Conservation (phyloP, 1,140 invertebrate genomes). For the Sinella curviseta region DNA sequence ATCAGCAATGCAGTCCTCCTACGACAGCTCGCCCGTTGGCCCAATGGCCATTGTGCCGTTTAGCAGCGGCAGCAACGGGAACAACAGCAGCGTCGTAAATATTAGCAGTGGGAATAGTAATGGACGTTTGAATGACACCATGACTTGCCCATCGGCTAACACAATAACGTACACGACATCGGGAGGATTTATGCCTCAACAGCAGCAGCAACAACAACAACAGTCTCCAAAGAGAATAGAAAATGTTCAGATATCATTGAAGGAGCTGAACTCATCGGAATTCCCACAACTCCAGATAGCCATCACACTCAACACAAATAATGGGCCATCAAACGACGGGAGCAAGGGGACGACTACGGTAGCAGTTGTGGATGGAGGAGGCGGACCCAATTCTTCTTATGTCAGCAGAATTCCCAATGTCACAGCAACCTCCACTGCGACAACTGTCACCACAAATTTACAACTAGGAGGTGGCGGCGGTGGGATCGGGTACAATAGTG, state of each 20-base stretch:
- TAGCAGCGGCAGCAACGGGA: background rate
- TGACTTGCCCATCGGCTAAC: background rate
- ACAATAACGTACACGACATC: background rate
- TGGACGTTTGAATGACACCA: background rate
- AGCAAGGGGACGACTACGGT: no score
- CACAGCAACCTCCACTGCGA: background rate
- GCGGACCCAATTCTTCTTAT: background rate
- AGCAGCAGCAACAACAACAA: slow-evolving; percentile 2
- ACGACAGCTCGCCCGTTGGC: background rate
- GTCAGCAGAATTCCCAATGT: background rate
- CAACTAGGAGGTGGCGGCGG: background rate
- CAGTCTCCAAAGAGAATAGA: slow-evolving; percentile 39
- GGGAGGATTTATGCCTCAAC: background rate
- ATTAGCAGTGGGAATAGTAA: background rate
- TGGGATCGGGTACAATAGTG: background rate
- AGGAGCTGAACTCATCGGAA: slow-evolving; percentile 40
- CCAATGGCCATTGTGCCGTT: background rate
- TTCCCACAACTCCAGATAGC: slow-evolving; percentile 49
- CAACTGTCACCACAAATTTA: background rate
- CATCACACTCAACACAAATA: slow-evolving; percentile 48
- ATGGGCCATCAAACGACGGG: background rate
- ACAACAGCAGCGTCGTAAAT: background rate
- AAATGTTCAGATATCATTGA: slow-evolving; percentile 49
- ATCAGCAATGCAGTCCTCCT: background rate
- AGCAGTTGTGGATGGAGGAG: background rate